These are phyloP conservation scores for Rhagoletis zephyria DNA, from an alignment of 1,140 invertebrate genomes.

Conservation along the genomic window DNA sequence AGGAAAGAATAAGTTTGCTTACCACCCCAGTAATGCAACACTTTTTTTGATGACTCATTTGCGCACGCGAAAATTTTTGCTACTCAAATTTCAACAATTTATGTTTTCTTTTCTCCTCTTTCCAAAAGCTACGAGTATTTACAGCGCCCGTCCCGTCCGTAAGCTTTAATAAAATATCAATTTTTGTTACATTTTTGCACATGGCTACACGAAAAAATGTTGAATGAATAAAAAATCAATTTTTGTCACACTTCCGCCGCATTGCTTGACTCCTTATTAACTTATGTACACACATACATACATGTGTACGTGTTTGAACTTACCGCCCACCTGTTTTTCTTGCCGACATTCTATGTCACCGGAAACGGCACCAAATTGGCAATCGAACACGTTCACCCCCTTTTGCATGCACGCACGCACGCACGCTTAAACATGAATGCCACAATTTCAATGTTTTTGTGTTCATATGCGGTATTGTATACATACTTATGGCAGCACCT, in stretches of 20 bases:
- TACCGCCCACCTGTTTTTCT: conserved; percentile 32
- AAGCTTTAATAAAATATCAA: conserved; percentile 26
- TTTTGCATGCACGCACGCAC: not conserved
- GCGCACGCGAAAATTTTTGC: not conserved
- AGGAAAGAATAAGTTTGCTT: not conserved
- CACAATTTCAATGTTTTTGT: conserved; percentile 21
- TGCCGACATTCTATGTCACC: conserved; percentile 8
- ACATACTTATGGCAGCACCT: conserved; percentile 11
- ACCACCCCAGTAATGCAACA: not conserved
- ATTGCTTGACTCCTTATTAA: not conserved
- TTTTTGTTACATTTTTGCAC: not conserved
- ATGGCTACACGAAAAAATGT: not conserved
- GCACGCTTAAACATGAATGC: no score
- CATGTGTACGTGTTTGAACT: not conserved
- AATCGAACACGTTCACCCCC: conserved; percentile 7
- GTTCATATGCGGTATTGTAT: not conserved
- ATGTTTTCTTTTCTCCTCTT: not conserved
- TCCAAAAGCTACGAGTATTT: not conserved
- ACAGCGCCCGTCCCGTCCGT: not conserved
- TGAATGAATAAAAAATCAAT: conserved; percentile 18
- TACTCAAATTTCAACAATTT: conserved; percentile 33
- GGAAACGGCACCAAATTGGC: conserved; percentile 41
- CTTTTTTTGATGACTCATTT: conserved; percentile 43
- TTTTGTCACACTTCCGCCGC: conserved; percentile 19
- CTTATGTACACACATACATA: not conserved